Conservation (phyloP, 2,113 vertebrate genomes). For the Amblyornis subalaris region DNA sequence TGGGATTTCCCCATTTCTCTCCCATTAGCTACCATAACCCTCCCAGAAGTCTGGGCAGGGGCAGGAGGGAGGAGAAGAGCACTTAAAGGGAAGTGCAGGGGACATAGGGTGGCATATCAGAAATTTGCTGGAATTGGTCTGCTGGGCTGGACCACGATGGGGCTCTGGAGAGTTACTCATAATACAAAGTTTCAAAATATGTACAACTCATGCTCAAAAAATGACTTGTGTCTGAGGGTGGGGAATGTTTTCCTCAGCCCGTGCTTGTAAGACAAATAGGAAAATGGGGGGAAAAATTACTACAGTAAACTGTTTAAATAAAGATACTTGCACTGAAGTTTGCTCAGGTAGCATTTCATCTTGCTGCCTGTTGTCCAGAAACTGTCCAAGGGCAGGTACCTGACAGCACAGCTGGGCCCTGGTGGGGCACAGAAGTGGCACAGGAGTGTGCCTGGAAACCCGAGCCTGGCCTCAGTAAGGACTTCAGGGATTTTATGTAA, state of each 20-base stretch:
- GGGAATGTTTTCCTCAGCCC: slow-evolving; percentile 8
- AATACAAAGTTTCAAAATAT: slow-evolving; percentile 35
- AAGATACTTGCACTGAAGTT: not conserved
- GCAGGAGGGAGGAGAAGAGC: not conserved
- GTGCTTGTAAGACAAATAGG: not conserved
- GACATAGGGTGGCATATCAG: not conserved
- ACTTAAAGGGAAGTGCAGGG: not conserved
- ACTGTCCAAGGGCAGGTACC: not conserved
- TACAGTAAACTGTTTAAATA: not conserved
- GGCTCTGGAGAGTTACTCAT: slow-evolving; percentile 34
- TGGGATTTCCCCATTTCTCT: fast-evolving
- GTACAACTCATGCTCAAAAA: slow-evolving; percentile 5
- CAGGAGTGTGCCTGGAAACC: not conserved
- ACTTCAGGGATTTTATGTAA: not conserved
- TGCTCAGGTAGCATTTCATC: not conserved
- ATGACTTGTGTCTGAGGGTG: slow-evolving; percentile 2
- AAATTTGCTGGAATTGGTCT: not conserved
- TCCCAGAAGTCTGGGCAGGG: not conserved
- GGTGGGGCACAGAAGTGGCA: not conserved
- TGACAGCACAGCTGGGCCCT: not conserved
- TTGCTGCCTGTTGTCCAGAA: not conserved
- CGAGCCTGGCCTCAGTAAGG: not conserved
- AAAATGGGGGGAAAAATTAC: not conserved
- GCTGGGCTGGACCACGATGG: not conserved
- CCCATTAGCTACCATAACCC: not conserved